Base-by-base conservation (phyloP, 2,797 vertebrate species). In the Schizothorax lantsangensis region DNA sequence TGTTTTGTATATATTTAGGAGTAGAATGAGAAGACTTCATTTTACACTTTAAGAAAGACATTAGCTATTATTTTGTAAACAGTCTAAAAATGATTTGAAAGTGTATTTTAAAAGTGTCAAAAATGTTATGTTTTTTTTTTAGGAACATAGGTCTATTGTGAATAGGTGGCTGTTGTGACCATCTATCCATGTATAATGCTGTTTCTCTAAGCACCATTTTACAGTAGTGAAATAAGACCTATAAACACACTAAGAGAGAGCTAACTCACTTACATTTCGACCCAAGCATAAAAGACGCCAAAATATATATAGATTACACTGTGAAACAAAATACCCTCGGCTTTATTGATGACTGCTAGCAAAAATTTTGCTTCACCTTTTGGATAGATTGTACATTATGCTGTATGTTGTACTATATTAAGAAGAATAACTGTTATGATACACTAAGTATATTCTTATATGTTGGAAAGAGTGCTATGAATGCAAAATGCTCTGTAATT, bases 221-320 rank as follows among this genome's bases (percentile, higher is more conserved):
- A 33, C 38, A 74, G 54, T 17, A 21, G 21, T 66, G 30, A 77
- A 77, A 38, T 19, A 26, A 62, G 12, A 84, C 15, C 21, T 19
- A 38, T 64, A 64, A 77, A 77, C 59, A 52, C 19, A 40, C 59
- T 78, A 19, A 71, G n/a, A 59, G 30, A 85, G 74, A 54, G 62
- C 62, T 79, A 11, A 69, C n/a, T 71, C 75, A 57, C 11, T 12
- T 79, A 45, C 36, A 45, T 43, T 54, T 71, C 45, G 36, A 69
- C 23, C 23, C 45, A 84, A 79, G 74, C 64, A 8, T 71, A 45
- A 54, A 85, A 69, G 1, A 85, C 69, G 64, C 19, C 64, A 68
- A n/a, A 45, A 77, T n/a, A 77, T 26, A 68, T 43, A 49, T 79
- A 45, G 36, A 69, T 85, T 85, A 79, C 84, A 85, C 11, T 59